Evolutionary conservation across 2,113 vertebrate genomes (phyloP).

Genomic region (Lamprologus callipterus): DNA sequence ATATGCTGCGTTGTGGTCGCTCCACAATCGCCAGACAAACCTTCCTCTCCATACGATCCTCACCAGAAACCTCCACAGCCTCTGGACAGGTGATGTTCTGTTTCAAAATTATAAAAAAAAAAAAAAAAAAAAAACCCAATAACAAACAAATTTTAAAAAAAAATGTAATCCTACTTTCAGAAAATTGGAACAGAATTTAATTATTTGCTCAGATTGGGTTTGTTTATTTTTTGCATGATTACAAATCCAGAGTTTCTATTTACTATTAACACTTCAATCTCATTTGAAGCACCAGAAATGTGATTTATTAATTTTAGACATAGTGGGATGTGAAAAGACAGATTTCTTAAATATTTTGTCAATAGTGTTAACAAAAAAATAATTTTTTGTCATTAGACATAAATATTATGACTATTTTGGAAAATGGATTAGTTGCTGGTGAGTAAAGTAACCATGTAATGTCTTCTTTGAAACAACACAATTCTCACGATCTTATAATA

Average conservation of each 20-base stretch:
- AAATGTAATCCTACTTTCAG: not conserved
- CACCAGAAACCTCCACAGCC: not conserved
- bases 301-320: not conserved
- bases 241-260: not conserved
- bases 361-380: not conserved
- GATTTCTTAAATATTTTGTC: not conserved
- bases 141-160: no score
- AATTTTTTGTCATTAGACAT: not conserved
- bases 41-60: not conserved
- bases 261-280: not conserved
- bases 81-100: not conserved
- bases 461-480: not conserved
- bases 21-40: not conserved
- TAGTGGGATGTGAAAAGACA: not conserved
- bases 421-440: not conserved
- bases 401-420: not conserved
- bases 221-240: not conserved
- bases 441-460: not conserved
- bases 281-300: not conserved
- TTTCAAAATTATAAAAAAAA: not conserved
- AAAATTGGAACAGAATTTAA: not conserved
- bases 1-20: constrained; percentile 7
- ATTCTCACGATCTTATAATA: not conserved
- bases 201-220: not conserved
- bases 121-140: not conserved